Base-by-base conservation (phyloP, 2,888 invertebrate genomes). In the Magallana nippona region DNA sequence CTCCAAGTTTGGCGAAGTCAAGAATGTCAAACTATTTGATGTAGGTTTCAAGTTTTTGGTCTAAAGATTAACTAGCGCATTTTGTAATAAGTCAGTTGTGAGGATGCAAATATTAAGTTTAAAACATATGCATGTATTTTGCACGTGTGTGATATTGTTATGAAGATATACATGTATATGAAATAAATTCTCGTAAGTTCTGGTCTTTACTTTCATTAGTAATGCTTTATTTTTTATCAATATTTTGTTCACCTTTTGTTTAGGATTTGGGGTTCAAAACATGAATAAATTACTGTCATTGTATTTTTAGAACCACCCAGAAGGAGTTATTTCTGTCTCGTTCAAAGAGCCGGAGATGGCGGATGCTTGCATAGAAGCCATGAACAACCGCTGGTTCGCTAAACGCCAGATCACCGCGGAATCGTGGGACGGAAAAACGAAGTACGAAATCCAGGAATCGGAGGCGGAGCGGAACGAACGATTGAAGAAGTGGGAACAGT, bases 341-440 rank as follows among this genome's bases (percentile, higher is more conserved):
- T 99, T 98, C 96, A 96, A 96, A 82, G 96, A 96, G 84, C 96
- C 98, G 0, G 98, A 98, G 93, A 97, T 97, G 93, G 98, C 99
- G 0, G 98, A 99, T 95, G 96, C 96, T 84, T 98, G 98, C 80
- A 96, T 99, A 15, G 95, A 96, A 89, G 96, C 98, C 89, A 96
- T 99, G 92, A 97, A 98, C 94, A 97, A 97, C 1, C 95, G 99
- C 62, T 98, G 97, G 96, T 98, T 98, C 95, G 97, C 97, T 11
- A 96, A 98, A 93, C 95, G 97, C 62, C 96, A 97, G 94, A 95
- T 99, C 55, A 96, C 95, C 3, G 99, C 98, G 3, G 97, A 97
- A 93, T 96, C 97, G 87, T 99, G 98, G 98, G 98, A 99, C 95
- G 99, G 99, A 22, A 97, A 97, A 93, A 98, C 98, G 0, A 99